Base-by-base conservation (phyloP, 2,113 vertebrate genomes). In the Menura novaehollandiae region DNA sequence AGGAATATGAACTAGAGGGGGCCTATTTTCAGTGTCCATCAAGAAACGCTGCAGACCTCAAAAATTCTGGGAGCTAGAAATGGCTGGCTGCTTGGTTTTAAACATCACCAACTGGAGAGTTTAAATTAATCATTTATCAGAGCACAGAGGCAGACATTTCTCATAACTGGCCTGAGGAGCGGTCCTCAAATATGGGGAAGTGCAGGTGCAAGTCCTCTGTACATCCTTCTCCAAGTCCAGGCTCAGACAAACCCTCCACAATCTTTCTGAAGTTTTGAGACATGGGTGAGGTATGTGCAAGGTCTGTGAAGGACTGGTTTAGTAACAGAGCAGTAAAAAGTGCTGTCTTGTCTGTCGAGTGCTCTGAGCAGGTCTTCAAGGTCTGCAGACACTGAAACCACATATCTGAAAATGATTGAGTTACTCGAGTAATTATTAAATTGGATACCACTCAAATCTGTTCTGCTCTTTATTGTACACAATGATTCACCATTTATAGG, bases 391-490 rank as follows among this genome's bases (percentile, higher is more conserved):
- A 56, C 73, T 67, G 52, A 96, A 91, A 86, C 52, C 26, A 63
- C 64, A 58, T 85, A 97, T 95, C 90, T 96, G 88, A 95, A 97
- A 97, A 98, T 96, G 86, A 97, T 94, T 78, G 96, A 98, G 96
- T 96, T 97, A 95, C 89, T 93, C 83, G 10, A 79, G 91, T 93
- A 97, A 97, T 98, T 98, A 97, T 97, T 96, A 97, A 96, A 97
- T 96, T 98, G 96, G 93, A 96, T 88, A 96, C 85, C 73, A 93
- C 88, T 98, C 96, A 97, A 30, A 89, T 84, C 91, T 93, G 60
- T 26, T 89, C 97, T 91, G 84, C 73, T 97, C 88, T 97, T 97
- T 96, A 96, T 94, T 92, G 94, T 93, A 95, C 59, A 92, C 85
- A 91, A 75, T 89, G 85, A 96, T 96, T 97, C 97, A 94, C 90